Evolutionary conservation across 2,113 vertebrate species (phyloP).

Genomic region (Pelobates fuscus): DNA sequence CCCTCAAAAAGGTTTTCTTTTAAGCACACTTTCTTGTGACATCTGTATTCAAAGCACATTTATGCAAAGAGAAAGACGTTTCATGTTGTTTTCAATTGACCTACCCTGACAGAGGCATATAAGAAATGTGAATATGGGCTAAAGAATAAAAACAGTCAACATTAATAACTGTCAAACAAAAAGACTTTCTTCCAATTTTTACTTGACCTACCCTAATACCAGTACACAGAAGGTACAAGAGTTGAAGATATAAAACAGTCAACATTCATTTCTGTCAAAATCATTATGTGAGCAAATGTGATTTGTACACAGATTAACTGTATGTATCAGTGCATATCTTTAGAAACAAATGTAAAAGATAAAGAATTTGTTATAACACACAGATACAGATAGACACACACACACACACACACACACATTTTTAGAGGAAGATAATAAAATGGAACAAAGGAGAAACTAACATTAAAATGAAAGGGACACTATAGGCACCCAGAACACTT

Average conservation of each 20-base stretch:
- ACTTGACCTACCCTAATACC: conserved; percentile 44
- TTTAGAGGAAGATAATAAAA: too few relatives aligned
- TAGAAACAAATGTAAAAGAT: neutral
- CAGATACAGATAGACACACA: too few relatives aligned
- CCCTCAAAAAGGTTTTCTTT: neutral
- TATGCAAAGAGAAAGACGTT: neutral
- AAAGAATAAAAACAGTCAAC: conserved; percentile 29
- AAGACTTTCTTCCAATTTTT: conserved; percentile 15
- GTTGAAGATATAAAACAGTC: conserved; percentile 30
- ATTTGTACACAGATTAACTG: neutral
- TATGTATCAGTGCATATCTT: neutral
- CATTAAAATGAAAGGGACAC: too few relatives aligned
- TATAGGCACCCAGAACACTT: too few relatives aligned
- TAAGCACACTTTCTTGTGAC: neutral
- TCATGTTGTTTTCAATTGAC: conserved; percentile 25
- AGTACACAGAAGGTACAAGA: conserved; percentile 29
- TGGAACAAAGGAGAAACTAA: too few relatives aligned
- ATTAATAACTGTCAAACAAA: conserved; percentile 37
- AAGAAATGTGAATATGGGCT: conserved; percentile 29
- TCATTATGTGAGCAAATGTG: conserved; percentile 2
- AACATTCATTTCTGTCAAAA: conserved; percentile 36
- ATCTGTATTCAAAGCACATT: neutral
- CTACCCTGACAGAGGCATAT: conserved; percentile 28
- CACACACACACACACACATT: neutral
- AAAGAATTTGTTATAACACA: neutral